phyloP scores from a whole-genome alignment of 1,140 invertebrate genomes.

The Leptopilina clavipes region DNA sequence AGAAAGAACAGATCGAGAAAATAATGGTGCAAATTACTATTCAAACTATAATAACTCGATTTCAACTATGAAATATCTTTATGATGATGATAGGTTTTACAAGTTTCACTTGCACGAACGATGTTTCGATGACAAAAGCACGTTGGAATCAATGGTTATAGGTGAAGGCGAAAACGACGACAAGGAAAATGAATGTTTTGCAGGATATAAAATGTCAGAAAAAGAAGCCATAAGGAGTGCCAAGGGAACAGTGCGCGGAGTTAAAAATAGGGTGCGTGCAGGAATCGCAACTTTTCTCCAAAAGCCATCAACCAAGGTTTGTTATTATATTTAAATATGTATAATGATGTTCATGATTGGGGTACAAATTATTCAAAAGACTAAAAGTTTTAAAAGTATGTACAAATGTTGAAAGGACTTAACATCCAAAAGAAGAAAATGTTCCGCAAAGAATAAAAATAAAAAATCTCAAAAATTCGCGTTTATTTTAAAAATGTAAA shows the following conservation, averaged over 20 bases:
- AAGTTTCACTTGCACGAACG: constrained; percentile 89
- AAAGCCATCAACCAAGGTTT: constrained; percentile 83
- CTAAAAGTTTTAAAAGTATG: too few relatives aligned
- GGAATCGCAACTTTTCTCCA: constrained; percentile 95
- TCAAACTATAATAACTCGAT: constrained; percentile 67
- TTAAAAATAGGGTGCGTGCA: constrained; percentile 93
- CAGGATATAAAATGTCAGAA: constrained; percentile 86
- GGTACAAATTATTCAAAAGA: too few relatives aligned
- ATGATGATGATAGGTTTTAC: constrained; percentile 85
- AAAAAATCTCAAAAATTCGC: too few relatives aligned
- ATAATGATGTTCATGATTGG: too few relatives aligned
- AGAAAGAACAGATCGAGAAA: constrained; percentile 75
- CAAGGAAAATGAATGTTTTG: constrained; percentile 82
- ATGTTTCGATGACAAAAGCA: constrained; percentile 73
- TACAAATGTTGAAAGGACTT: too few relatives aligned
- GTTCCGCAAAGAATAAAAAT: too few relatives aligned
- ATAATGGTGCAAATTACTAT: constrained; percentile 50
- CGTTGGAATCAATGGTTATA: constrained; percentile 60
- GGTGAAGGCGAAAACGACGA: constrained; percentile 68
- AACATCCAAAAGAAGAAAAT: too few relatives aligned
- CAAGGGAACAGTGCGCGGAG: constrained; percentile 92
- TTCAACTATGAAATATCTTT: constrained; percentile 75
- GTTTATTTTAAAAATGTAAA: too few relatives aligned
- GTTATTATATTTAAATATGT: constrained; percentile 64
- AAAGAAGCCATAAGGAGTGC: constrained; percentile 88